phyloP scores from a whole-genome alignment of 2,113 vertebrate species.

The Microcebus jonahi region DNA sequence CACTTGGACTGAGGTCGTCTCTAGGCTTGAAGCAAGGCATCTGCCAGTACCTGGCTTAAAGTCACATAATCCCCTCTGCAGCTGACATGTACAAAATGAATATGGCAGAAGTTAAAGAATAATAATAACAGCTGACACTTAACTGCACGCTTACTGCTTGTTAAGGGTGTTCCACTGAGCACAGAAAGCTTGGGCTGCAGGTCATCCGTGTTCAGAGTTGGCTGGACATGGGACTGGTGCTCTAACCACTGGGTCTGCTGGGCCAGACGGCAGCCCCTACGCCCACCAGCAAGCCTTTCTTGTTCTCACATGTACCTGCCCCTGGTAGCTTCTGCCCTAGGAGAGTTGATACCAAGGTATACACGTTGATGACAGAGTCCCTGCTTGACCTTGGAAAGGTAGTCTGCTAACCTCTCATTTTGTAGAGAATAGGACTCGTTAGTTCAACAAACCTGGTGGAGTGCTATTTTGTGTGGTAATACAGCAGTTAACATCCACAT shows the following conservation, averaged over 20 bases:
- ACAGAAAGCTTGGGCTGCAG: neutral
- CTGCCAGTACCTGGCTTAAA: neutral
- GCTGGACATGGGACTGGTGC: neutral
- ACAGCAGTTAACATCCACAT: neutral
- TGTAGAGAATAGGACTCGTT: neutral
- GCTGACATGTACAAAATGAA: accelerated
- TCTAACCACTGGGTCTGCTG: neutral
- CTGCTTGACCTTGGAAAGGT: neutral
- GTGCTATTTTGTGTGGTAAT: neutral
- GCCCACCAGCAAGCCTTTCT: neutral
- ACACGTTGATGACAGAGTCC: neutral
- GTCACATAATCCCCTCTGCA: neutral
- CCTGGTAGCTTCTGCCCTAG: neutral
- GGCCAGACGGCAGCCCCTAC: neutral
- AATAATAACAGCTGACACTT: neutral
- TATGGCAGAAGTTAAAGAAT: too few species aligned
- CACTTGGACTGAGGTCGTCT: neutral
- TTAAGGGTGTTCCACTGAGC: neutral
- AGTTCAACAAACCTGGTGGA: neutral
- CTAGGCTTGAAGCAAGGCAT: neutral
- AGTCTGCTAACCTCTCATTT: neutral
- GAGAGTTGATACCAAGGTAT: neutral
- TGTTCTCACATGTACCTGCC: neutral
- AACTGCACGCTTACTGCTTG: neutral
- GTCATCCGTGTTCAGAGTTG: neutral